phyloP scores from a whole-genome alignment of 2,797 vertebrate genomes.

The Mycteria americana region DNA sequence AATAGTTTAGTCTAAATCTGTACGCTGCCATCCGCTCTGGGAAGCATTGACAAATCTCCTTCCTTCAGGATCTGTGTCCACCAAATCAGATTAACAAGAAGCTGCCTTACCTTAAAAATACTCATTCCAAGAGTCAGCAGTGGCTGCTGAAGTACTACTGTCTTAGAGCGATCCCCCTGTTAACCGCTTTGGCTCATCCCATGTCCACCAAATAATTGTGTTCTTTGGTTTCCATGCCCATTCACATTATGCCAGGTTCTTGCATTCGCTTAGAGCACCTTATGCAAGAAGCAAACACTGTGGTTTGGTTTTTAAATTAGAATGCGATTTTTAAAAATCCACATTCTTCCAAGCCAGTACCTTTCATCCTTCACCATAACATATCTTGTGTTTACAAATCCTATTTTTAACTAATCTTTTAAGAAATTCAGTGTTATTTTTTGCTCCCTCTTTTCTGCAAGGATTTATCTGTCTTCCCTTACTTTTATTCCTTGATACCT shows the following conservation, averaged over 20 bases:
- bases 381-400: background rate
- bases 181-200: background rate
- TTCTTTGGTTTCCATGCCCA: background rate
- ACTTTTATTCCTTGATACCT: background rate
- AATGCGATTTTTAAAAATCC: background rate
- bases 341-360: background rate
- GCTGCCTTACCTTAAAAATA: background rate
- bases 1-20: background rate
- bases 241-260: background rate
- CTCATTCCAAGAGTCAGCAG: background rate
- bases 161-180: background rate
- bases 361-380: background rate
- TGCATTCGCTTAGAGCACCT: background rate
- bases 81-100: background rate
- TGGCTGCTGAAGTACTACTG: background rate
- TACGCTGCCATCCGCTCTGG: background rate
- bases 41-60: background rate
- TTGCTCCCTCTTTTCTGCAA: background rate
- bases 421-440: background rate
- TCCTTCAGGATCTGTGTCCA: background rate
- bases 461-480: background rate
- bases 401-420: background rate
- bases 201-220: accelerated
- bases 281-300: background rate
- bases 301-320: background rate